Conservation (phyloP, 2,888 invertebrate genomes). For the Lasius platythorax region DNA sequence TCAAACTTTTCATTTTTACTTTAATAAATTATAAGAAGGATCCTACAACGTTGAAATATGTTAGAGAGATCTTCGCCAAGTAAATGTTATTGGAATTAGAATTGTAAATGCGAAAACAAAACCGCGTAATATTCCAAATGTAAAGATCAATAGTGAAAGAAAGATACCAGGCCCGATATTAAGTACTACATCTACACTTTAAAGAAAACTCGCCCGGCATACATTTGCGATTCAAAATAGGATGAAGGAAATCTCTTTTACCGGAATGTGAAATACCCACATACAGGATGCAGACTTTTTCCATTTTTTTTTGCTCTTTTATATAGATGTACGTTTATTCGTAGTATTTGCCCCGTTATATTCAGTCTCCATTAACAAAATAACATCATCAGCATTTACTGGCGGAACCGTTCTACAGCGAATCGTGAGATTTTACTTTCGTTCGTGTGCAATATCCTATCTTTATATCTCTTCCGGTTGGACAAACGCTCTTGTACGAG, state of each 20-base stretch:
- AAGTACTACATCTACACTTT: slow-evolving; percentile 24
- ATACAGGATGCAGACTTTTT: slow-evolving; percentile 36
- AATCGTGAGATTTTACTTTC: slow-evolving; percentile 17
- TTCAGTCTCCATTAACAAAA: slow-evolving; percentile 26
- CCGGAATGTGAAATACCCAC: slow-evolving; percentile 41
- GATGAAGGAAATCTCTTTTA: slow-evolving; percentile 53
- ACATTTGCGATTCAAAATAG: slow-evolving; percentile 45
- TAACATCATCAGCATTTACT: slow-evolving; percentile 24
- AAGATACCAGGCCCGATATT: not conserved
- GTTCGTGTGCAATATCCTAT: not conserved
- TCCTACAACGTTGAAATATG: not conserved
- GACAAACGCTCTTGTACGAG: slow-evolving; percentile 6
- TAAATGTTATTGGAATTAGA: not conserved
- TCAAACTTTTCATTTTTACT: not conserved
- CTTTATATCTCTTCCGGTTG: slow-evolving; percentile 18
- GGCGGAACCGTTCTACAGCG: not conserved
- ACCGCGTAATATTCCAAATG: not conserved
- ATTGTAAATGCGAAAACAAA: not conserved
- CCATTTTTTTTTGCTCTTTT: slow-evolving; percentile 1
- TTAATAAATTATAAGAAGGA: not conserved
- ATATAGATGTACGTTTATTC: slow-evolving; percentile 18
- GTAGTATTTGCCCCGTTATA: not conserved
- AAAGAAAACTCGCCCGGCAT: slow-evolving; percentile 36
- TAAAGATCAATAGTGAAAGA: not conserved
- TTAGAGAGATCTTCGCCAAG: not conserved